phyloP scores from a whole-genome alignment of 1,140 invertebrate genomes.

The Papilio machaon region DNA sequence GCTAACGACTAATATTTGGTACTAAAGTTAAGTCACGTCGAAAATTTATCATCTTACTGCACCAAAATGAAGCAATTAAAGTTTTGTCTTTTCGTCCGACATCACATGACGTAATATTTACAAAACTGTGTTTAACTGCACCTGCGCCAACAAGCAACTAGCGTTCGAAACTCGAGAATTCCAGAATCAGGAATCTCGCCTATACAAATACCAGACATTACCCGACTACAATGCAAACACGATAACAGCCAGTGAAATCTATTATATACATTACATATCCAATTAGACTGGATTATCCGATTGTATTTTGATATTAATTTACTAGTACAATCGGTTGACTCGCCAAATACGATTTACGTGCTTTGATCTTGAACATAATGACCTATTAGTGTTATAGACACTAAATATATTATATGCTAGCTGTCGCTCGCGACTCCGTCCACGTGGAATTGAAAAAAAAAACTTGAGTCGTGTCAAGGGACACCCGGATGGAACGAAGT shows the following conservation, averaged over 20 bases:
- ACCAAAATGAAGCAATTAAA: neutral
- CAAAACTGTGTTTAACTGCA: conserved; percentile 1
- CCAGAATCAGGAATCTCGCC: neutral
- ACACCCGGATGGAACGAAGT: too few species aligned
- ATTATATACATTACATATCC: neutral
- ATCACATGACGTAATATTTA: neutral
- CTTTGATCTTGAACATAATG: conserved; percentile 1
- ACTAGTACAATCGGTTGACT: neutral
- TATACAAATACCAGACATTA: conserved; percentile 17
- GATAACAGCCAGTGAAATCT: neutral
- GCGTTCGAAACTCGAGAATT: neutral
- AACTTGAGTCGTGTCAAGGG: too few species aligned
- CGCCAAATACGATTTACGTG: neutral
- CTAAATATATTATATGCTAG: too few species aligned
- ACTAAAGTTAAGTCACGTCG: neutral
- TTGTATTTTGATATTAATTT: neutral
- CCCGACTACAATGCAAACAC: neutral
- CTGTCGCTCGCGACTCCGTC: too few species aligned
- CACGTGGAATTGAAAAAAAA: too few species aligned
- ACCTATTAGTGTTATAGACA: neutral
- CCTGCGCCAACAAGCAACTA: conserved; percentile 2
- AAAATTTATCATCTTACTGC: neutral
- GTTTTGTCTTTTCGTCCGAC: neutral
- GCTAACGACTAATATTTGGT: neutral
- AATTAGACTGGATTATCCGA: neutral